Conservation (phyloP, 2,113 vertebrate species). For the Lepus europaeus region DNA sequence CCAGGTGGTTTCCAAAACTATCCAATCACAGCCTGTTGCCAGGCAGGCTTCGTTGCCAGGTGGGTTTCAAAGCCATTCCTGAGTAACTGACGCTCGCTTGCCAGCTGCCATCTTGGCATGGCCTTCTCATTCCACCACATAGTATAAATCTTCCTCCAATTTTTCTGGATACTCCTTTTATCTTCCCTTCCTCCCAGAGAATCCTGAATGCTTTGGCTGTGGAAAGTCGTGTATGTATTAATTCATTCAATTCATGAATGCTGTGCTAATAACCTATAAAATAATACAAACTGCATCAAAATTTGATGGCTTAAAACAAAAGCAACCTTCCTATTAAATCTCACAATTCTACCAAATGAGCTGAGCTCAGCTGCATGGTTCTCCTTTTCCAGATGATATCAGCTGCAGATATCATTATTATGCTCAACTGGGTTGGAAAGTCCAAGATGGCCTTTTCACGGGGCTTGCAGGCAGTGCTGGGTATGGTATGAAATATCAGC, state of each 20-base stretch:
- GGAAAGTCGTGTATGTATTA: neutral
- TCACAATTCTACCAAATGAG: neutral
- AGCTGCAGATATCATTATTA: neutral
- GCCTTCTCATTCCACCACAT: too few species aligned
- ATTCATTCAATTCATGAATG: slow-evolving; percentile 4
- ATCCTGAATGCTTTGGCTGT: too few species aligned
- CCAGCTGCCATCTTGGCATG: too few species aligned
- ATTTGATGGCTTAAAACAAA: slow-evolving; percentile 23
- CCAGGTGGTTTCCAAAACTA: too few species aligned
- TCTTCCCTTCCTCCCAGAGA: too few species aligned
- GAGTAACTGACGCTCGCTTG: too few species aligned
- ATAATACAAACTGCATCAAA: neutral
- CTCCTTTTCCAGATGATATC: neutral
- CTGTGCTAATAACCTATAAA: slow-evolving; percentile 7
- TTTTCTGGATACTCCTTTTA: too few species aligned
- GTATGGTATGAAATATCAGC: neutral
- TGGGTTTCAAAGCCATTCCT: too few species aligned
- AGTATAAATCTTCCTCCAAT: too few species aligned
- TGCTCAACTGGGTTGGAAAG: neutral
- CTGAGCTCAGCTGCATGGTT: neutral
- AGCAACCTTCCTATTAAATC: neutral
- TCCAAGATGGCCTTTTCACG: neutral
- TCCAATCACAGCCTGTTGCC: too few species aligned
- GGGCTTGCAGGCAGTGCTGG: neutral
- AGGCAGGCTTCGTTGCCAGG: too few species aligned